Conservation (phyloP, 2,888 invertebrate species). For the Cryptocephalus moraei region DNA sequence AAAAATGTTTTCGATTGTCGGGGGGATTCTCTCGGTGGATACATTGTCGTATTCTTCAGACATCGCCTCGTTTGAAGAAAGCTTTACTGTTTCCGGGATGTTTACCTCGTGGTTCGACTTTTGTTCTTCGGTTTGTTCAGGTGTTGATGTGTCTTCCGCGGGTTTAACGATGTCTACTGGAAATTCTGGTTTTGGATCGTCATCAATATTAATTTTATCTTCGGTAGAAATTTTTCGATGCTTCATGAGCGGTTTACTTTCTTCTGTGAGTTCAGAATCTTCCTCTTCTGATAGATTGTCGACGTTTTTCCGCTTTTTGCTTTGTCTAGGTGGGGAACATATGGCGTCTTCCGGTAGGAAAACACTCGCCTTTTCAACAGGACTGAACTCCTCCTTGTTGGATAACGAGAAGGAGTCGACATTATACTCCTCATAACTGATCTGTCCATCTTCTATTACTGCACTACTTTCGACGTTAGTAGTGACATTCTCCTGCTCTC, state of each 20-base stretch:
- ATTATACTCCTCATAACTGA: no score
- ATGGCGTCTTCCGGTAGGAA: conserved; percentile 9
- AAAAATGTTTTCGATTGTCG: neutral
- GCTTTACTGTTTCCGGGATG: neutral
- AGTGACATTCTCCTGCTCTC: no score
- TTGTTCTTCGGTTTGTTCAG: neutral
- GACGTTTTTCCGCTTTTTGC: conserved; percentile 9
- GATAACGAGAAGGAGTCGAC: no score
- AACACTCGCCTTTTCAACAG: conserved; percentile 6
- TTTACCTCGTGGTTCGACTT: neutral
- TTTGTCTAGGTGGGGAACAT: conserved; percentile 7
- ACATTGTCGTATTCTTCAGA: neutral
- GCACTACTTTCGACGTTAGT: no score
- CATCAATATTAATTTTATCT: neutral
- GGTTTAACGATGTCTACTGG: neutral
- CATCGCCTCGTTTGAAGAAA: conserved; percentile 1
- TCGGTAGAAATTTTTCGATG: neutral
- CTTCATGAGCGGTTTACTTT: neutral
- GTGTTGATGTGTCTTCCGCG: neutral
- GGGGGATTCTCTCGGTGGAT: neutral
- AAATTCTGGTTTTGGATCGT: neutral
- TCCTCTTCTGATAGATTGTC: neutral
- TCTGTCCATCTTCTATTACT: no score
- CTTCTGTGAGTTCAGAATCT: neutral
- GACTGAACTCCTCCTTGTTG: neutral